Base-by-base conservation (phyloP, 2,888 invertebrate species). In the Synanthedon formicaeformis region DNA sequence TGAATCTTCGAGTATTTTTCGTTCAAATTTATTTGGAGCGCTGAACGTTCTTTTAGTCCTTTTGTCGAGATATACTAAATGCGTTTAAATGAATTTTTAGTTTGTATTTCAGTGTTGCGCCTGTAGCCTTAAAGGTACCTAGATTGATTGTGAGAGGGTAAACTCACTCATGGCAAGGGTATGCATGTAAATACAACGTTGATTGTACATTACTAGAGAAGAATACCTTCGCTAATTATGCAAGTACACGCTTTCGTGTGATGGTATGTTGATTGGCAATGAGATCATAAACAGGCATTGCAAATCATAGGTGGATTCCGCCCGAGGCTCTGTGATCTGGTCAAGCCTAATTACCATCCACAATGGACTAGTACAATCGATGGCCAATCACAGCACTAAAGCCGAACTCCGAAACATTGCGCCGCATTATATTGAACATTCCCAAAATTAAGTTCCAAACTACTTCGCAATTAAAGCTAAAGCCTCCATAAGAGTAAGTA, bases 221-320 rank as follows among this genome's bases (percentile, higher is more conserved):
- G 27, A 34, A 34, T 34, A 2, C 27, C 3, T 34, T 34, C 8
- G 8, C 45, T 45, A 45, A 12, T 45, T 45, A 45, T 45, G 45
- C 45, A n/a, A 45, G 45, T 45, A 45, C 45, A 45, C 45, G 45
- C n/a, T 45, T 12, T 45, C 45, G 14, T 45, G 45, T 45, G 45
- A 45, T 45, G 58, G 55, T 56, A 59, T 59, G 55, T 57, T 60
- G 59, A 63, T 63, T 63, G 59, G 56, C 58, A 57, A 58, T 59
- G 58, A 52, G 57, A 60, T 58, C 57, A 60, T 60, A 57, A 59
- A 58, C 59, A 60, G 55, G 57, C 51, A 59, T 58, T 61, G 57
- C 58, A 59, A 56, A 57, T 59, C 57, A 56, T 60, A 59, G 57
- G 57, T 58, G 58, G 54, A 57, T 55, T 58, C 56, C 49, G 59